Percentiles rank a stretch among this genome's conserved stretches.
These are phyloP conservation scores for Macrotus californicus DNA, from an alignment of 2,113 vertebrate species.

Conservation along the genomic window DNA sequence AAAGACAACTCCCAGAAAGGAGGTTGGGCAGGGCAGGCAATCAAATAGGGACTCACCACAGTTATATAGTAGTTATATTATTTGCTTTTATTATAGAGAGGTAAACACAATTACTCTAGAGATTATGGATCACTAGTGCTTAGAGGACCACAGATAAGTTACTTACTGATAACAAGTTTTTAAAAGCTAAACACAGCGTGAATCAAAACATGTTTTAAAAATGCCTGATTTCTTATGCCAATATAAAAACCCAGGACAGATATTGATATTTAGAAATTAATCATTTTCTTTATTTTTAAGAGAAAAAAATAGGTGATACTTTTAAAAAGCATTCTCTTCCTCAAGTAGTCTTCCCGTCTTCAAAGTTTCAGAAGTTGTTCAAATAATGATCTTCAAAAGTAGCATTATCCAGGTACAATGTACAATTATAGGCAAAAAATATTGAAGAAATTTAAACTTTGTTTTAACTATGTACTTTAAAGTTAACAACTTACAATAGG, in stretches of 20 bases:
- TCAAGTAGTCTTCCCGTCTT: not conserved
- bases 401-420: not conserved
- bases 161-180: not conserved
- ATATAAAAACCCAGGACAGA: not conserved
- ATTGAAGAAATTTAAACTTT: not conserved
- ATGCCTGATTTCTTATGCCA: not conserved
- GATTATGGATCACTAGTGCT: not conserved
- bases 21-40: not conserved
- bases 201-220: not conserved
- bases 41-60: not conserved
- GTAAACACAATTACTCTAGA: not conserved
- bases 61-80: not conserved
- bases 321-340: not conserved
- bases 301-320: not conserved
- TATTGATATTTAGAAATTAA: not conserved
- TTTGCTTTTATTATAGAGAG: not conserved
- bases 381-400: not conserved
- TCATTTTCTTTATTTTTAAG: not conserved
- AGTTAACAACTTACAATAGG: not conserved
- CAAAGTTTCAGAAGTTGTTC: not conserved
- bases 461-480: not conserved
- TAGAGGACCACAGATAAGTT: not conserved
- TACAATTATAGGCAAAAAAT: not conserved
- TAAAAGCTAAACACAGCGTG: not conserved
- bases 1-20: not conserved